These are phyloP conservation scores for Caenorhabditis sp. DNA, from an alignment of 2,888 invertebrate genomes.

Conservation along the genomic window DNA sequence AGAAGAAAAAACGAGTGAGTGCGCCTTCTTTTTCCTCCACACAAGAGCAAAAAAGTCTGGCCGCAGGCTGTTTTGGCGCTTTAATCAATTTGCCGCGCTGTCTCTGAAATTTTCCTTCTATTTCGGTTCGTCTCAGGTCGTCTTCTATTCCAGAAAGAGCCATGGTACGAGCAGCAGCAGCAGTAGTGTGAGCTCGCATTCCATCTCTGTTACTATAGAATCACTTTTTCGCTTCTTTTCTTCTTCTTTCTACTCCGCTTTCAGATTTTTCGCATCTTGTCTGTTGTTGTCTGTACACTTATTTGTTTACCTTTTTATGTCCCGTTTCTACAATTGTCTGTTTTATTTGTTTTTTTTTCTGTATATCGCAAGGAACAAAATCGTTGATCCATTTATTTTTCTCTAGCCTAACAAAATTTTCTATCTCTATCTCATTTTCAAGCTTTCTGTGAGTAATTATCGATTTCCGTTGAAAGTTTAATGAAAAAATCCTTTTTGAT, in stretches of 20 bases:
- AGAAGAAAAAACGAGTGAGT: background rate
- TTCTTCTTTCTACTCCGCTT: conserved; percentile 1
- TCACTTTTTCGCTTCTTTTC: conserved; percentile 5
- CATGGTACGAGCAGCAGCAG: background rate
- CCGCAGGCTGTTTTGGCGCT: conserved; percentile 45
- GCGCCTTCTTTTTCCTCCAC: conserved; percentile 6
- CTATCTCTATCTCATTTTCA: background rate
- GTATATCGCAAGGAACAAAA: background rate
- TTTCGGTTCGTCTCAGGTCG: conserved; percentile 10
- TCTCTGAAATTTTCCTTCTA: conserved; percentile 14
- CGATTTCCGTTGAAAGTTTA: background rate
- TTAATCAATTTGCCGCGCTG: conserved; percentile 34
- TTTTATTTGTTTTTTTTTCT: conserved; percentile 13
- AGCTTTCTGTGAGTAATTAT: background rate
- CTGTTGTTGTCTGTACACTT: conserved; percentile 5
- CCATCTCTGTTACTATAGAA: background rate
- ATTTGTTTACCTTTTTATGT: background rate
- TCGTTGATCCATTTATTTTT: conserved; percentile 5
- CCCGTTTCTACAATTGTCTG: conserved; percentile 8
- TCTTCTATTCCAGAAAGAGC: conserved; percentile 11
- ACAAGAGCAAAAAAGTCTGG: conserved; percentile 3
- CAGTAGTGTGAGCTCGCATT: background rate
- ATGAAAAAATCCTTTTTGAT: too few relatives aligned
- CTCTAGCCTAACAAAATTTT: conserved; percentile 2
- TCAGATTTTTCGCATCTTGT: background rate